These are phyloP conservation scores for Psettodes erumei DNA, from an alignment of 2,113 vertebrate genomes.

Conservation along the genomic window DNA sequence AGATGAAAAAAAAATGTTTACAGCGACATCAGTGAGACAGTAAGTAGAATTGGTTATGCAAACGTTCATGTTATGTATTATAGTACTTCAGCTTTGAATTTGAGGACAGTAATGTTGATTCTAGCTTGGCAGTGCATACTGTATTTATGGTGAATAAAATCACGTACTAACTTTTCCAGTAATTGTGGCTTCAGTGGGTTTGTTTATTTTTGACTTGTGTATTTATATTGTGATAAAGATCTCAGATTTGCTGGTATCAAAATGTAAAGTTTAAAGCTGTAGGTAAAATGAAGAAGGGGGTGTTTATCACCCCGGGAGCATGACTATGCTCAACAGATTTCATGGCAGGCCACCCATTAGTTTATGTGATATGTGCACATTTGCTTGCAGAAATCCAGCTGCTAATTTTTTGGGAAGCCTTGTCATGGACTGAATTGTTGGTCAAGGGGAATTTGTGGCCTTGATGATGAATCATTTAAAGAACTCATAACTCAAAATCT, in stretches of 20 bases:
- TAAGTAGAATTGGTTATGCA: constrained; percentile 29
- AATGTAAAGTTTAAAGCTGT: neutral
- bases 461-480: too few species aligned
- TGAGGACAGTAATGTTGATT: constrained; percentile 19
- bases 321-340: neutral
- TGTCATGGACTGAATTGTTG: too few species aligned
- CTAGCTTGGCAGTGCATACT: constrained; percentile 47
- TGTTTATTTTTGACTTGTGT: neutral
- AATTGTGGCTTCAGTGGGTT: constrained; percentile 5
- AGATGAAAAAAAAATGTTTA: constrained; percentile 47
- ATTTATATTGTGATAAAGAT: neutral
- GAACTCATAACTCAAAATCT: too few species aligned
- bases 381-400: too few species aligned
- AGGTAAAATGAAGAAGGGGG: too few species aligned
- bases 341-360: neutral
- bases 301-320: neutral
- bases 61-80: constrained; percentile 41
- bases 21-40: constrained; percentile 22
- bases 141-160: constrained; percentile 73
- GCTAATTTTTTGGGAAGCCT: too few species aligned
- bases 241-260: neutral
- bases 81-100: constrained; percentile 42
- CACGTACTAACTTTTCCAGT: constrained; percentile 48
- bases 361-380: too few species aligned
- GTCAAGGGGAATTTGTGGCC: too few species aligned